Conservation (phyloP, 2,888 invertebrate genomes). For the Aporophyla lueneburgensis region DNA sequence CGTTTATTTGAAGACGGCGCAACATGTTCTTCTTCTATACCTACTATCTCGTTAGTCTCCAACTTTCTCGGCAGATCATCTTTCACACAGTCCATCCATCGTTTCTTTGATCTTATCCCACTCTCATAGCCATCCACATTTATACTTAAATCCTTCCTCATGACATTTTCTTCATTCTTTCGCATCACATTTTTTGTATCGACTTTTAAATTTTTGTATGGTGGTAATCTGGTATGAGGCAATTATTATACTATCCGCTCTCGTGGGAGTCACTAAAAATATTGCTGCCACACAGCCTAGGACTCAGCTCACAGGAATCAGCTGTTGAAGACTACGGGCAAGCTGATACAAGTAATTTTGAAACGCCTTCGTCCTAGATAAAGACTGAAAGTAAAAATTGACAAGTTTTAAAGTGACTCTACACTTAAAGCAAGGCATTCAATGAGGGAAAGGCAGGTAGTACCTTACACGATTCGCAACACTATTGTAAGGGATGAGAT, state of each 20-base stretch:
- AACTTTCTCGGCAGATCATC: neutral
- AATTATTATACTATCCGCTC: neutral
- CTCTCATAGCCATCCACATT: neutral
- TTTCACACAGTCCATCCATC: neutral
- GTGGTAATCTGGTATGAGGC: neutral
- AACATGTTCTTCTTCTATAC: neutral
- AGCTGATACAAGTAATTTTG: neutral
- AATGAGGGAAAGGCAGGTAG: no score
- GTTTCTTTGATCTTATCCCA: neutral
- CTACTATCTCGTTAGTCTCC: neutral
- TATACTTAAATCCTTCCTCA: neutral
- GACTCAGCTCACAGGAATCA: neutral
- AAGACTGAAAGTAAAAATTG: neutral
- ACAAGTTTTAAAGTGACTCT: neutral
- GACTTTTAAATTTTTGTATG: neutral
- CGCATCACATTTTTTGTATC: neutral
- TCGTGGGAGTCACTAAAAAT: neutral
- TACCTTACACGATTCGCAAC: neutral
- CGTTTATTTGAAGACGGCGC: no score
- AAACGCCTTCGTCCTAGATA: neutral
- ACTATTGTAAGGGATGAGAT: neutral
- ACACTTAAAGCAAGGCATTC: neutral
- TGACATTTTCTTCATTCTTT: neutral
- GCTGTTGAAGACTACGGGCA: neutral
- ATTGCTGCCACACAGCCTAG: no score